phyloP scores from a whole-genome alignment of 2,797 vertebrate genomes.

The Pelobates cultripes region DNA sequence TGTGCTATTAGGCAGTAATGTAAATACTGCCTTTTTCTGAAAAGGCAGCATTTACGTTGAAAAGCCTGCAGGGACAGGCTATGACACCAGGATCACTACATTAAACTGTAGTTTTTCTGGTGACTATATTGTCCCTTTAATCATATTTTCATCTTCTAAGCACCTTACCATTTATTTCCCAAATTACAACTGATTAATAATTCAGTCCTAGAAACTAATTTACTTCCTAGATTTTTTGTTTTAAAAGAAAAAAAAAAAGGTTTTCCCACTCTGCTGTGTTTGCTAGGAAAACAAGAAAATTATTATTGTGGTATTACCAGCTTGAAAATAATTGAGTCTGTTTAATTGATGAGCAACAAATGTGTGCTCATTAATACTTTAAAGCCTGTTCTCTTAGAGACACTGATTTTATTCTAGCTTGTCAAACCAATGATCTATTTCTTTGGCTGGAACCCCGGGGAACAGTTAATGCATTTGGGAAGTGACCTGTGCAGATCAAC shows the following conservation, averaged over 20 bases:
- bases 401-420: conserved; percentile 5
- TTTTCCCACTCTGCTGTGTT: conserved; percentile 1
- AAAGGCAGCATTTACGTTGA: too few species aligned
- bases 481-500: too few species aligned
- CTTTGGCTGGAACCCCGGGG: too few species aligned
- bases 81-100: too few species aligned
- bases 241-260: background rate
- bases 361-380: conserved; percentile 41
- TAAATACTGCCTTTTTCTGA: too few species aligned
- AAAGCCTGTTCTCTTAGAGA: conserved; percentile 19
- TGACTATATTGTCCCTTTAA: too few species aligned
- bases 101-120: too few species aligned
- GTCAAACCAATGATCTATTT: conserved; percentile 5
- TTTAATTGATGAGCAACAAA: conserved; percentile 41
- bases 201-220: background rate
- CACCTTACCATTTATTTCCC: background rate
- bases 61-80: too few species aligned
- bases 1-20: too few species aligned
- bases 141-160: background rate
- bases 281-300: conserved; percentile 13
- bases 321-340: conserved; percentile 33
- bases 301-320: conserved; percentile 32
- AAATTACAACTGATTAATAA: background rate
- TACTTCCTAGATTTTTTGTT: background rate
- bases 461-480: too few species aligned